Evolutionary conservation across 2,888 invertebrate species (phyloP), one percentile per base, ranked within the genome.

Genomic region (Leucoma salicis): DNA sequence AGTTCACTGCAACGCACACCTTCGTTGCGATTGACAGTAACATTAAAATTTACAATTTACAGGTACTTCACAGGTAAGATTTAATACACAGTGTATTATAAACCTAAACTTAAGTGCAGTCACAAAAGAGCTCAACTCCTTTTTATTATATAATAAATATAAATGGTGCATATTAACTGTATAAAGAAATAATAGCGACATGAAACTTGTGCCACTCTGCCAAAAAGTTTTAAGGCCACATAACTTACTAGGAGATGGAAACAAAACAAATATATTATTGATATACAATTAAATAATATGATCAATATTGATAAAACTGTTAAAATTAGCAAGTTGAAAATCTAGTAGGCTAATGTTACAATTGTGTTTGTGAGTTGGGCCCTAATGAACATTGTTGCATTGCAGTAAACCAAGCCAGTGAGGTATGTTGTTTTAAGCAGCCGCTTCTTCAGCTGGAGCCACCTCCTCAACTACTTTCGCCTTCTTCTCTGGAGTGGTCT

Each of bases 401-500:
- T 85, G 88, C 88, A 87, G 88, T 87, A 82, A 84, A 88, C 88
- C 85, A 78, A 85, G 80, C 71, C 49, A 53, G 56, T 48, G 47
- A 45, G 57, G 50, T 44, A 46, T 42, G 55, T 42, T 52, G 36
- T 51, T 58, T 90, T 92, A 92, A n/a, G 91, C 88, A 38, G 90
- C 91, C 66, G 92, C 91, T 44, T 91, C 91, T 63, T 93, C 93
- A 10, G 91, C 91, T 6, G 90, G 78, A 2, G 85, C 74, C 35
- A 82, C 74, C 50, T 92, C 92, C 34, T 93, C 93, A 10, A 91
- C 92, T 40, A 93, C 86, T 84, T 94, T 94, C 53, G 93, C 92
- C 69, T 94, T 94, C 82, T 94, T 94, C 70, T 94, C 94, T 6
- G 94, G 94, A 46, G 93, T 92, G 33, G 90, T 91, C 57, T 92